These are phyloP conservation scores for Sylvia atricapilla DNA, from an alignment of 2,113 vertebrate genomes.

Conservation along the genomic window DNA sequence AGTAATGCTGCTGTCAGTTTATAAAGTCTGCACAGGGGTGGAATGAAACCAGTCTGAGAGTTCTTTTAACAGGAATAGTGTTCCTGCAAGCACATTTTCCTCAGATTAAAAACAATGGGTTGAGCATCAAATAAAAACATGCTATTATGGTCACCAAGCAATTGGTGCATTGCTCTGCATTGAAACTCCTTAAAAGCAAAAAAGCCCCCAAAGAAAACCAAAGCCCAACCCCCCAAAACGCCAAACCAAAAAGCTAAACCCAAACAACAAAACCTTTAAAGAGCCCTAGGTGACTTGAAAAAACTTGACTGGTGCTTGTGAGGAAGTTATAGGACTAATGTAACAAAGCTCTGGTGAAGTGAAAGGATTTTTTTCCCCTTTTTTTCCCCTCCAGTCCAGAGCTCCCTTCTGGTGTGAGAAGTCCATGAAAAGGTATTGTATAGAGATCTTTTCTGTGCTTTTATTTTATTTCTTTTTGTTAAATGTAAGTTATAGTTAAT, in stretches of 20 bases:
- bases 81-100: conserved; percentile 9
- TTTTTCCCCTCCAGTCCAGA: neutral
- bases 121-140: conserved; percentile 27
- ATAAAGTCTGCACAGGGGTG: conserved; percentile 61
- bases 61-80: conserved; percentile 45
- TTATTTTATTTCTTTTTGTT: neutral
- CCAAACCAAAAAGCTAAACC: neutral
- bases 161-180: neutral
- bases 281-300: neutral
- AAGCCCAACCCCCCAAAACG: neutral
- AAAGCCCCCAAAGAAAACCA: neutral
- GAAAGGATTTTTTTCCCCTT: neutral
- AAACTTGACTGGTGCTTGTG: neutral
- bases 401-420: neutral
- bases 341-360: neutral
- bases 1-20: conserved; percentile 67
- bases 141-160: neutral
- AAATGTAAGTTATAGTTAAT: neutral
- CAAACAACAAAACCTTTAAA: neutral
- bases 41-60: conserved; percentile 57
- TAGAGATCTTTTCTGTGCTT: neutral
- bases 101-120: conserved; percentile 35
- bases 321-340: neutral
- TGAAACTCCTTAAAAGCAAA: accelerated
- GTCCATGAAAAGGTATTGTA: no score